phyloP scores from a whole-genome alignment of 2,888 invertebrate species.

The Sceliomorpha sp. region DNA sequence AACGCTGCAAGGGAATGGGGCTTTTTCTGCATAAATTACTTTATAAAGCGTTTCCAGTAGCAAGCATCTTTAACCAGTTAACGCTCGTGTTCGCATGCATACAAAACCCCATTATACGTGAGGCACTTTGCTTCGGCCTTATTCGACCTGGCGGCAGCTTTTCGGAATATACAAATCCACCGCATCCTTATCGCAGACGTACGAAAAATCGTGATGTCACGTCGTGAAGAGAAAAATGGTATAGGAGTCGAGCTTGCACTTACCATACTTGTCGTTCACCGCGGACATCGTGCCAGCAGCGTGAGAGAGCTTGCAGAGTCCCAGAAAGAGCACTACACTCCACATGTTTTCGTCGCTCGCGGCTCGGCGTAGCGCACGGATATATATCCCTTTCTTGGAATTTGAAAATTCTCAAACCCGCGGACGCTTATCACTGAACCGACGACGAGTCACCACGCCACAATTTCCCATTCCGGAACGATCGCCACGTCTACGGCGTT shows the following conservation, averaged over 20 bases:
- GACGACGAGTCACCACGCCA: slow-evolving; percentile 43
- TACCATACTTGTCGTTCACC: slow-evolving; percentile 45
- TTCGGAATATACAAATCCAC: too few species aligned
- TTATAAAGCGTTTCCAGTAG: background rate
- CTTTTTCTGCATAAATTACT: slow-evolving; percentile 2
- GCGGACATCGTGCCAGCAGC: slow-evolving; percentile 57
- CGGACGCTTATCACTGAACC: slow-evolving; percentile 27
- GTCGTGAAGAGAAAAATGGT: background rate
- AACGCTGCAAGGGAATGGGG: too few species aligned
- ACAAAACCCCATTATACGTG: slow-evolving; percentile 2
- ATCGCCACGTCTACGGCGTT: slow-evolving; percentile 11
- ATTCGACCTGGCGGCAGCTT: too few species aligned
- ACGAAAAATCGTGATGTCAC: too few species aligned
- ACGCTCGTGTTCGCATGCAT: slow-evolving; percentile 1
- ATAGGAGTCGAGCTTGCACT: slow-evolving; percentile 15
- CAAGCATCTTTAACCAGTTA: slow-evolving; percentile 4
- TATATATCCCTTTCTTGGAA: slow-evolving; percentile 21
- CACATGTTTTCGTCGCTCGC: slow-evolving; percentile 64
- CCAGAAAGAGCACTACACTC: slow-evolving; percentile 71
- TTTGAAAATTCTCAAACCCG: slow-evolving; percentile 39
- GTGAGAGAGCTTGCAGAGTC: slow-evolving; percentile 70
- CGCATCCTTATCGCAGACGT: too few species aligned
- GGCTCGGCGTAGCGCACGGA: slow-evolving; percentile 28
- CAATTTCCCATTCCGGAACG: slow-evolving; percentile 38
- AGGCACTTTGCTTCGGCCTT: background rate